Evolutionary conservation across 2,113 vertebrate species (phyloP).

Genomic region (Calyptommatus sinebrachiatus): DNA sequence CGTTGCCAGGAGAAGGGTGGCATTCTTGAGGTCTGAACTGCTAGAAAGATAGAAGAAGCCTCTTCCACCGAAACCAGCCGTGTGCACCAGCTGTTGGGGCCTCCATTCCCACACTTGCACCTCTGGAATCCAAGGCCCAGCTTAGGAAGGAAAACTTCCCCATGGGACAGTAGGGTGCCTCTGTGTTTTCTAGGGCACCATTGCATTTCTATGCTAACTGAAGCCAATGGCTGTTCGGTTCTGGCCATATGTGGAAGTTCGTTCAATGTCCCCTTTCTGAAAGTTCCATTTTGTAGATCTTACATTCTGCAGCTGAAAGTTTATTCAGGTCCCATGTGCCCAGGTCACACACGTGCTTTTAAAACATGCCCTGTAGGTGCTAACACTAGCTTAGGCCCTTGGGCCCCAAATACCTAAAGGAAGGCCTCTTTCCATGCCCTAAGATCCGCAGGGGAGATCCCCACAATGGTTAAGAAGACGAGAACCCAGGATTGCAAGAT

Average conservation of each 20-base stretch:
- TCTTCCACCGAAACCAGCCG: background rate
- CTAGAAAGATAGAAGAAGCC: background rate
- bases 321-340: too few relatives aligned
- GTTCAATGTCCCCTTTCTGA: background rate
- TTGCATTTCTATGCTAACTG: background rate
- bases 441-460: too few relatives aligned
- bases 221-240: background rate
- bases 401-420: too few relatives aligned
- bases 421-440: too few relatives aligned
- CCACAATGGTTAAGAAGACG: too few relatives aligned
- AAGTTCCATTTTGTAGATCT: background rate
- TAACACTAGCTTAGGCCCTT: too few relatives aligned
- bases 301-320: background rate
- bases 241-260: background rate
- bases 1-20: slow-evolving; percentile 26
- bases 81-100: slow-evolving; percentile 12
- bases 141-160: background rate
- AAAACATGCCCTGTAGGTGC: too few relatives aligned
- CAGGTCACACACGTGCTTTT: too few relatives aligned
- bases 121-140: background rate
- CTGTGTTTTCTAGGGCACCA: too few relatives aligned
- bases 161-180: too few relatives aligned
- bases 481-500: too few relatives aligned
- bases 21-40: slow-evolving; percentile 30
- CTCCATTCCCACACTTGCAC: slow-evolving; percentile 27